Percentiles rank a stretch among this genome's conserved stretches.
These are phyloP conservation scores for Nemurella pictetii DNA, from an alignment of 2,888 invertebrate species.

Conservation along the genomic window DNA sequence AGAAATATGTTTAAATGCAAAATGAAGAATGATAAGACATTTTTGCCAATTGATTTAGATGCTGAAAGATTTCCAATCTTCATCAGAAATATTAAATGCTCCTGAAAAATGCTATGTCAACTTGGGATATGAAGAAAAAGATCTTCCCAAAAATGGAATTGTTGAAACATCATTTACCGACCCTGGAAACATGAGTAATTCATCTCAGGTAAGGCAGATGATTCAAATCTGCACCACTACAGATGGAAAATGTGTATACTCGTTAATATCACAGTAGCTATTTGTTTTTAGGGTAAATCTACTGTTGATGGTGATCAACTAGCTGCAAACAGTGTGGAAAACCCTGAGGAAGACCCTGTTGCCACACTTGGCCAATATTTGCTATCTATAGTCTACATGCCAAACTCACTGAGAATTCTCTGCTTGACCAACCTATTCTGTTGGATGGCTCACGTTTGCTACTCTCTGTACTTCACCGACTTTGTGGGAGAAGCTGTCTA, in stretches of 20 bases:
- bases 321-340: neutral
- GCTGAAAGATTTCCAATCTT: neutral
- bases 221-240: neutral
- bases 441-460: conserved; percentile 98
- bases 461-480: conserved; percentile 94
- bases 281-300: neutral
- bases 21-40: too few species aligned
- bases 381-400: conserved; percentile 89
- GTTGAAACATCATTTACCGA: conserved; percentile 28
- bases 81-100: neutral
- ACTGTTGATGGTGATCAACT: neutral
- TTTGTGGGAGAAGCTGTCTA: conserved; percentile 92
- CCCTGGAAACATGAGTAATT: neutral
- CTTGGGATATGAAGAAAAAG: conserved; percentile 37
- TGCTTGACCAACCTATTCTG: conserved; percentile 94
- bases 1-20: neutral
- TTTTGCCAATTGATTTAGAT: too few species aligned
- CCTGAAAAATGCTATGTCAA: conserved; percentile 36
- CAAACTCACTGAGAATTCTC: conserved; percentile 78
- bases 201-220: neutral
- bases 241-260: neutral
- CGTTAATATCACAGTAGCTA: neutral
- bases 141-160: conserved; percentile 20
- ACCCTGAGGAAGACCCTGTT: neutral
- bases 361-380: conserved; percentile 72